Base-by-base conservation (phyloP, 1,140 invertebrate genomes). In the Drosophila setifemur region DNA sequence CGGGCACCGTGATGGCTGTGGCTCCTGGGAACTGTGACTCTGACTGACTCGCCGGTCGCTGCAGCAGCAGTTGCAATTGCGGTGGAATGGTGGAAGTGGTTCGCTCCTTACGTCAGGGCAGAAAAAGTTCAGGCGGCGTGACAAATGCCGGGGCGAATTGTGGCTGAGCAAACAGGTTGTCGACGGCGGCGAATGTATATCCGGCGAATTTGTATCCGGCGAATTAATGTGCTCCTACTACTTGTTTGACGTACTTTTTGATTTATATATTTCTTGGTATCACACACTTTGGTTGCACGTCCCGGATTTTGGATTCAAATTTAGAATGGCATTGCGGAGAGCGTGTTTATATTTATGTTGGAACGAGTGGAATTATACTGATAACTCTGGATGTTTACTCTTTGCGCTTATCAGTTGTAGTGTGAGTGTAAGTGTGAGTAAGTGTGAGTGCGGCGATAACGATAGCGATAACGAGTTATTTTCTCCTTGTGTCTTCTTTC, bases 81-180 rank as follows among this genome's bases (percentile, higher is more conserved):
- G 83, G 82, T 88, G 82, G 83, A 87, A 87, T 87, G 83, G 69
- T 87, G 81, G 79, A 75, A 48, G 53, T 75, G 52, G 66, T 64
- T 37, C 44, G 45, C 55, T 82, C 33, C 66, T 50, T 54, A 73
- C 77, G 77, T 71, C 76, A 75, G 47, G 61, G 55, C 63, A 74
- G 42, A 70, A 79, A 64, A 57, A 57, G 33, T 52, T 49, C 14
- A 37, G 49, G 39, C 14, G 42, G 21, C 63, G 40, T 58, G 50
- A 54, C 52, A 67, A 74, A 75, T 33, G 63, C 75, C 81, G 79
- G 58, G 60, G 76, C 74, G 49, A 83, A 54, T 64, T 77, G 47
- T 58, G 61, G 57, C 52, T 70, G 64, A 73, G 69, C 79, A 85
- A 85, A 85, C 81, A 85, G 81, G 81, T 86, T 81, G 81, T 85